Evolutionary conservation across 2,797 vertebrate genomes (phyloP).

Genomic region (Furcifer pardalis): DNA sequence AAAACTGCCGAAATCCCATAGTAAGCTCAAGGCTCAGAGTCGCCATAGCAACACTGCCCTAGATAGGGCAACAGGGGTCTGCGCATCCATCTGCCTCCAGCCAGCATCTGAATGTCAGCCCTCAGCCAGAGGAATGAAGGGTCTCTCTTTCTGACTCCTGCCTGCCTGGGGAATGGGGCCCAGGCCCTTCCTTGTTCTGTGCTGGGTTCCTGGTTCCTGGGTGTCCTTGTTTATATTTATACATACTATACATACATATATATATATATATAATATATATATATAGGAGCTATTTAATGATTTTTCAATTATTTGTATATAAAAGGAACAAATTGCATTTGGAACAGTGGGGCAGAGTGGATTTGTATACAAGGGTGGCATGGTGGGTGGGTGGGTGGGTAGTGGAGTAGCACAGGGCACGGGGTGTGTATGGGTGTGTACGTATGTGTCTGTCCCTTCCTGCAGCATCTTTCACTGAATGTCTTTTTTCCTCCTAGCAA

Average conservation of each 20-base stretch:
- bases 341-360: slow-evolving; percentile 38
- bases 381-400: no score
- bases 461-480: slow-evolving; percentile 51
- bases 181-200: neutral
- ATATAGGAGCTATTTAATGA: slow-evolving; percentile 59
- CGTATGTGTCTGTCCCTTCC: slow-evolving; percentile 13
- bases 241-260: slow-evolving; percentile 59
- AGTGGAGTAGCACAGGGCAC: neutral
- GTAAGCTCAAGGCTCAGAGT: slow-evolving; percentile 6
- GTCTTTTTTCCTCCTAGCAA: neutral
- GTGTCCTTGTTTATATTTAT: slow-evolving; percentile 44
- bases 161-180: neutral
- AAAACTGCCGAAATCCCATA: slow-evolving; percentile 19
- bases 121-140: neutral
- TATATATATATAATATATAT: slow-evolving; percentile 51
- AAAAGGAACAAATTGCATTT: slow-evolving; percentile 56
- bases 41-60: slow-evolving; percentile 24
- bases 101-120: slow-evolving; percentile 32
- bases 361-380: slow-evolving; percentile 29
- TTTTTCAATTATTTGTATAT: slow-evolving; percentile 69
- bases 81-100: neutral
- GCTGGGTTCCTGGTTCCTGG: slow-evolving; percentile 19
- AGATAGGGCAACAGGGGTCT: neutral
- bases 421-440: slow-evolving; percentile 27
- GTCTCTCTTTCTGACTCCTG: slow-evolving; percentile 1